A percentile compares a stretch with the other conserved stretches of the same genome.
phyloP scores from a whole-genome alignment of 2,888 invertebrate genomes.

The Hirtodrosophila confusa region DNA sequence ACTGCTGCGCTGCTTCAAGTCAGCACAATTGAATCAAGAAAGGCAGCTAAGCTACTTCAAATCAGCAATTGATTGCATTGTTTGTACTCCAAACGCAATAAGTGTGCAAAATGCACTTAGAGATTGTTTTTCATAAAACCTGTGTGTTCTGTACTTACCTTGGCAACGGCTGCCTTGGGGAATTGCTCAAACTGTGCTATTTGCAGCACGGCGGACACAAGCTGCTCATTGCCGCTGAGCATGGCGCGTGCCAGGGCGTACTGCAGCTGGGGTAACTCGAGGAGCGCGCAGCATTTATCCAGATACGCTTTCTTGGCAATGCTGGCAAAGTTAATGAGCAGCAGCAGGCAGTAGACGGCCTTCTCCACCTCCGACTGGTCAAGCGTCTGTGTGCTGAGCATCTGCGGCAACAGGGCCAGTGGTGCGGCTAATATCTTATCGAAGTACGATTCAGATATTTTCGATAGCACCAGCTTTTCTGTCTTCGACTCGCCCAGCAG shows the following conservation, averaged over 20 bases:
- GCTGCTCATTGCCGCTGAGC: slow-evolving; percentile 71
- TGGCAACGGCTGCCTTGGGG: slow-evolving; percentile 79
- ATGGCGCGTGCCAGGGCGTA: slow-evolving; percentile 81
- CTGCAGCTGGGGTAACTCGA: slow-evolving; percentile 81
- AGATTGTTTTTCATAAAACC: too few species aligned
- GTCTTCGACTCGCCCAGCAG: slow-evolving; percentile 80
- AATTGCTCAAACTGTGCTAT: slow-evolving; percentile 82
- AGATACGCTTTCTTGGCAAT: slow-evolving; percentile 83
- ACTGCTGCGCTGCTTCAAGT: too few species aligned
- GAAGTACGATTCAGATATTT: slow-evolving; percentile 82
- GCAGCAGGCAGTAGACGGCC: slow-evolving; percentile 75
- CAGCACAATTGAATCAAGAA: too few species aligned
- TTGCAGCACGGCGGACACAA: slow-evolving; percentile 80
- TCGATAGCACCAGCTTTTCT: slow-evolving; percentile 81
- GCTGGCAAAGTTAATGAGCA: slow-evolving; percentile 81
- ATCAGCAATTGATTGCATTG: too few species aligned
- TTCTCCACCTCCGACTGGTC: slow-evolving; percentile 76
- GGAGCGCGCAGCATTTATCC: slow-evolving; percentile 79
- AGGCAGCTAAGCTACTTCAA: too few species aligned
- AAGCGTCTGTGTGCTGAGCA: slow-evolving; percentile 57
- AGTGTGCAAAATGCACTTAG: too few species aligned
- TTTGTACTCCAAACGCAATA: too few species aligned
- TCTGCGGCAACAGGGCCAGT: slow-evolving; percentile 68
- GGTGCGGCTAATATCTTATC: slow-evolving; percentile 81
- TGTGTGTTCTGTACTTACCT: slow-evolving; percentile 56